A percentile compares a stretch with the other conserved stretches of the same genome.
These are phyloP conservation scores for Drosophila guanche DNA, from an alignment of 1,140 invertebrate genomes.

Conservation along the genomic window DNA sequence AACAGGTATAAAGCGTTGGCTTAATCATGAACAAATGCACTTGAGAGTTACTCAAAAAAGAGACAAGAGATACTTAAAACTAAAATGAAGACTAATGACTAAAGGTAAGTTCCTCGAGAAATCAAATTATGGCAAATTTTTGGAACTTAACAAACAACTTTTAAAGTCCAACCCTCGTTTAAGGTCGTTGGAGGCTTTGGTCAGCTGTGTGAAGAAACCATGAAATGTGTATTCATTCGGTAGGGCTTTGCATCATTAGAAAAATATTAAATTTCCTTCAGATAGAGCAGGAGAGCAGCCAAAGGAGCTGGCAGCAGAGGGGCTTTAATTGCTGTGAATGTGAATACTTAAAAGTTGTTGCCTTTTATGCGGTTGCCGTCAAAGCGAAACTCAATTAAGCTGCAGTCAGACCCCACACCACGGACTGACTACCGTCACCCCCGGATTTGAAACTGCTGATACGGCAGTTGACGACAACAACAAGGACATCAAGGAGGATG, in stretches of 20 bases:
- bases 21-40: too few relatives aligned
- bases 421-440: neutral
- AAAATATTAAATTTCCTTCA: conserved; percentile 73
- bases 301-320: conserved; percentile 8
- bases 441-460: conserved; percentile 76
- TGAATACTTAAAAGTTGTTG: conserved; percentile 79
- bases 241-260: conserved; percentile 60
- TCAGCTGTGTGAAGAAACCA: conserved; percentile 60
- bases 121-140: too few relatives aligned
- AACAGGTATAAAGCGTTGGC: too few relatives aligned
- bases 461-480: conserved; percentile 54
- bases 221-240: conserved; percentile 48
- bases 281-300: neutral
- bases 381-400: conserved; percentile 82
- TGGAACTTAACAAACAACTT: neutral
- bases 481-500: conserved; percentile 73
- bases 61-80: too few relatives aligned
- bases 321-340: conserved; percentile 75
- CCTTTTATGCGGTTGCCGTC: conserved; percentile 80
- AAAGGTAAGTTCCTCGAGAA: neutral
- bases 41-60: too few relatives aligned
- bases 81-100: too few relatives aligned
- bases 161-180: neutral
- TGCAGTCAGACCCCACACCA: conserved; percentile 26
- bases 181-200: conserved; percentile 8